A percentile compares a stretch with the other conserved stretches of the same genome.
Conservation (phyloP, 2,113 vertebrate species). For the Felis catus region DNA sequence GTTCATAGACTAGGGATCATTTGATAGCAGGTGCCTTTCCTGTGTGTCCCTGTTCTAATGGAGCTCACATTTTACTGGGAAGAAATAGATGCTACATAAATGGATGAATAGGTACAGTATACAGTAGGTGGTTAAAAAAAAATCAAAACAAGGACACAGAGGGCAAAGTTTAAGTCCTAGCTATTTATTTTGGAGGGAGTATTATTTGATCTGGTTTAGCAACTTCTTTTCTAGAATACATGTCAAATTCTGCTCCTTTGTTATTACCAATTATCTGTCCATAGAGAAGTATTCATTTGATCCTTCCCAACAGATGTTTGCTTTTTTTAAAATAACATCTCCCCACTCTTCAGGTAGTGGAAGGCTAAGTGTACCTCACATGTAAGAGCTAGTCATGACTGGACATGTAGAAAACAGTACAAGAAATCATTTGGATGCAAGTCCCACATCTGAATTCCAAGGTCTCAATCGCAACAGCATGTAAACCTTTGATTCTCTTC, state of each 20-base stretch:
- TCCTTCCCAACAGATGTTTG: neutral
- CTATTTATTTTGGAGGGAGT: neutral
- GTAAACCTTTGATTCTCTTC: neutral
- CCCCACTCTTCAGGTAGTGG: neutral
- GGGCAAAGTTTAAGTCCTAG: neutral
- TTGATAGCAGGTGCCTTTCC: neutral
- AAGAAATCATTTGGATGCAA: neutral
- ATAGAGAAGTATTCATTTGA: neutral
- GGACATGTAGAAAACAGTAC: neutral
- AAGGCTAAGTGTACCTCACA: neutral
- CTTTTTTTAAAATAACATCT: neutral
- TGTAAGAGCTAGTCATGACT: neutral
- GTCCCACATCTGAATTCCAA: neutral
- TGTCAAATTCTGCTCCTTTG: neutral
- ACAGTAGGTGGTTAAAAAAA: neutral
- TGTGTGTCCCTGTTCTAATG: neutral
- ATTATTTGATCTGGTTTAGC: constrained; percentile 26
- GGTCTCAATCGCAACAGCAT: neutral
- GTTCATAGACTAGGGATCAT: neutral
- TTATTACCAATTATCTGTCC: neutral
- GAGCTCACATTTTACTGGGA: neutral
- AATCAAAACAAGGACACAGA: neutral
- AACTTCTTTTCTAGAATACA: neutral
- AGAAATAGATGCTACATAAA: neutral
- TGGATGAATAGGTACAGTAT: neutral